Percentiles rank a stretch among this genome's conserved stretches.
Conservation (phyloP, 2,797 vertebrate species). For the Alauda arvensis region DNA sequence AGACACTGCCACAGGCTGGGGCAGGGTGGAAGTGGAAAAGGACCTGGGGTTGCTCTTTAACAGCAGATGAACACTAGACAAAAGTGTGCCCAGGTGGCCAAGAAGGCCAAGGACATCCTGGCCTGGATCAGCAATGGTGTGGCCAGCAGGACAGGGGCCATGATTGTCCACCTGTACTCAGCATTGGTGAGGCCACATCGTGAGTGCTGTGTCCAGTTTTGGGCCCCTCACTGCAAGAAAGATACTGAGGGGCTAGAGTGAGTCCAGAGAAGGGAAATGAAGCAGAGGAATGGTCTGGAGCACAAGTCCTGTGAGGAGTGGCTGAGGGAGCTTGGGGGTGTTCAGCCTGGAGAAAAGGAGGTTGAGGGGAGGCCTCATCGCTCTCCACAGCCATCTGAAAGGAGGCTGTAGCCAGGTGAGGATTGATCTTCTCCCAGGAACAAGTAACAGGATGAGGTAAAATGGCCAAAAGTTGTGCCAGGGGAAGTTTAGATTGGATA, state of each 20-base stretch:
- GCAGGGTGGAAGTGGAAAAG: not conserved
- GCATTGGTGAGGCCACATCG: not conserved
- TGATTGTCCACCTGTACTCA: not conserved
- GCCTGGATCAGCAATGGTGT: not conserved
- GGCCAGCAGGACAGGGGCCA: not conserved
- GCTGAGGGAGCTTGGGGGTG: not conserved
- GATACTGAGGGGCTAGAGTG: not conserved
- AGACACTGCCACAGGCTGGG: not conserved
- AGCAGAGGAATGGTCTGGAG: not conserved
- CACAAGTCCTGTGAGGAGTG: not conserved
- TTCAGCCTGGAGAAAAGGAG: fast-evolving
- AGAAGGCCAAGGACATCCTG: not conserved
- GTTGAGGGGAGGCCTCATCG: fast-evolving
- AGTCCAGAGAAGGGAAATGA: not conserved
- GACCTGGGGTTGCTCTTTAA: not conserved
- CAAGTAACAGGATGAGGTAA: not conserved
- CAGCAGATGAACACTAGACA: not conserved
- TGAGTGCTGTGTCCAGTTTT: fast-evolving
- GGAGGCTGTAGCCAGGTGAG: not conserved
- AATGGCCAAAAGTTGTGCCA: not conserved
- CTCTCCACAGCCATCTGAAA: not conserved
- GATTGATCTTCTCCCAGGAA: not conserved
- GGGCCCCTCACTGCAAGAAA: not conserved
- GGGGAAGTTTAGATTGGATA: not conserved
- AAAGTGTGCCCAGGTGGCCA: not conserved